Evolutionary conservation across 1,140 invertebrate species (phyloP), one percentile per base, ranked within the genome.

Genomic region (Luehdorfia chinensis): DNA sequence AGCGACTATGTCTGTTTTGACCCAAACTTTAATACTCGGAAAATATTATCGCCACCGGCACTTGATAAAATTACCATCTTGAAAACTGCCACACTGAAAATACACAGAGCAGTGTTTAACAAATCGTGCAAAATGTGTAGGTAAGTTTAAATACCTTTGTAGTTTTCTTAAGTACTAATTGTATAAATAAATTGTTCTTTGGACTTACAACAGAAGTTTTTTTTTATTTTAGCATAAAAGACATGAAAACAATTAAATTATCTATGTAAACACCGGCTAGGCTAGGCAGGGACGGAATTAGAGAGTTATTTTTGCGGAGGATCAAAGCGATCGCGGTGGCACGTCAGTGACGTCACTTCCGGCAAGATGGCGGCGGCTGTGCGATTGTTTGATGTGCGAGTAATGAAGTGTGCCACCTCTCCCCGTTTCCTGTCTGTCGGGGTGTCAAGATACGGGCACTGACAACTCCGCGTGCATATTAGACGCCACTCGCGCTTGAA

Each of bases 301-400:
- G 48, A 55, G 56, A 48, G 50, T 63, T 74, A 75, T 80, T 84
- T 78, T 81, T 84, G 67, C 61, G 61, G 21, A 61, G 67, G 77
- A 84, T 84, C 80, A 80, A 83, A 81, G 76, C 65, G 69, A 79
- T 73, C 58, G 64, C 55, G 51, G 46, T 51, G 50, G 56, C 57
- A 69, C 66, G 71, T 70, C 66, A 68, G 60, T 81, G 76, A 84
- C 71, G 78, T 77, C 71, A 80, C 73, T 77, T 84, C 80, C 80
- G 73, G 68, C 71, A 81, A 84, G 77, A 84, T 84, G 79, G 75
- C 75, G 79, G 66, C 75, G 59, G 59, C 63, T 60, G 62, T 44
- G 62, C 70, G 77, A 81, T 84, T 81, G 80, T 84, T 84, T 84
- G 80, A 84, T 81, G 72, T 74, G 73, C 70, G 69, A 75, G 75